These are phyloP conservation scores for Apotomis turbidana DNA, from an alignment of 2,888 invertebrate species.

Conservation along the genomic window DNA sequence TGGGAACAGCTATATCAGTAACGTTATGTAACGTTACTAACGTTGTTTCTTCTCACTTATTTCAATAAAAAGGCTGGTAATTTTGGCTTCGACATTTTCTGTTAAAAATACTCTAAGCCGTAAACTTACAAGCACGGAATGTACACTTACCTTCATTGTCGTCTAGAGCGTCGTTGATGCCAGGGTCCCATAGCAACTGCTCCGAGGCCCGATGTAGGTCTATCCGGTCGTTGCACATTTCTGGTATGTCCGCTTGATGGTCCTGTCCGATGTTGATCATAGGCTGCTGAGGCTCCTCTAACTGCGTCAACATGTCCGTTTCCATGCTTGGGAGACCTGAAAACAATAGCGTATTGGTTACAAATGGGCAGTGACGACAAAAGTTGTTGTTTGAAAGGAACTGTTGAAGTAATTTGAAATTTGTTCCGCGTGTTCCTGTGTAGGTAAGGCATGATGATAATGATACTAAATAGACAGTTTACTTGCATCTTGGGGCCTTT, in stretches of 20 bases:
- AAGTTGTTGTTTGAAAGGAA: no score
- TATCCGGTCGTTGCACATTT: conserved; percentile 74
- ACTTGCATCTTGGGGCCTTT: no score
- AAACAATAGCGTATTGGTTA: conserved; percentile 14
- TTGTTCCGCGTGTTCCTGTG: no score
- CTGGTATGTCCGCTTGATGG: conserved; percentile 93
- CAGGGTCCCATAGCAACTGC: conserved; percentile 94
- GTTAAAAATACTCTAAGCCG: not conserved
- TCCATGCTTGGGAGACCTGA: conserved; percentile 60
- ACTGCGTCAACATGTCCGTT: conserved; percentile 64
- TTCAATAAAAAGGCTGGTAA: no score
- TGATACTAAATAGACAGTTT: no score
- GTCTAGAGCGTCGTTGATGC: conserved; percentile 87
- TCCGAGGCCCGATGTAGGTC: conserved; percentile 85
- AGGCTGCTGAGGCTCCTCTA: conserved; percentile 82
- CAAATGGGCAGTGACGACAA: not conserved
- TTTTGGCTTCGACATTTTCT: no score
- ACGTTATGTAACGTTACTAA: no score
- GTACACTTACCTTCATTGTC: conserved; percentile 87
- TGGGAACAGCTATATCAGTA: no score
- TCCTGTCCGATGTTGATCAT: conserved; percentile 94
- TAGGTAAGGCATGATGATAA: no score
- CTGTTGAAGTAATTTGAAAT: no score
- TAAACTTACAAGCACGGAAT: not conserved
- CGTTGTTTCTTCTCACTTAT: no score